Evolutionary conservation across 2,113 vertebrate species (phyloP).

Genomic region (Gyps fulvus): DNA sequence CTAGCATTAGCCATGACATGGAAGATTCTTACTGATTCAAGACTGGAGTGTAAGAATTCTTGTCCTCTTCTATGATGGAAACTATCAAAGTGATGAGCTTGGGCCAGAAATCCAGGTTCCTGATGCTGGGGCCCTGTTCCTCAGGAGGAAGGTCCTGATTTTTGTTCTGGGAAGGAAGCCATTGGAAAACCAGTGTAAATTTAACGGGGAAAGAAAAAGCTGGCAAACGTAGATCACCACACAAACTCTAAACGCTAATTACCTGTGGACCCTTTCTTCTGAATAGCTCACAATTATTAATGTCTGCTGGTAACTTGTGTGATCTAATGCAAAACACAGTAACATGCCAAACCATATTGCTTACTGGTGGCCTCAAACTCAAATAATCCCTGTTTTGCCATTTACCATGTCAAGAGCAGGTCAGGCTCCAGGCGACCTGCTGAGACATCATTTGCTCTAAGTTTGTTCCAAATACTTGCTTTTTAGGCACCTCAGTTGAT

Average conservation of each 20-base stretch:
- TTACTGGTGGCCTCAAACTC: neutral
- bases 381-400: neutral
- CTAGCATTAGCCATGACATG: neutral
- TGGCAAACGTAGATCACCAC: neutral
- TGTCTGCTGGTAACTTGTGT: neutral
- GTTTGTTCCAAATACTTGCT: neutral
- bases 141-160: conserved; percentile 88
- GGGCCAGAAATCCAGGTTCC: conserved; percentile 97
- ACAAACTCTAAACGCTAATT: neutral
- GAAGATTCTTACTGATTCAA: conserved; percentile 90
- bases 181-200: neutral
- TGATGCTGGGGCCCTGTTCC: conserved; percentile 93
- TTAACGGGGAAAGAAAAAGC: neutral
- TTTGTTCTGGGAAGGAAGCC: conserved; percentile 69
- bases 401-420: neutral
- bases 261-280: neutral
- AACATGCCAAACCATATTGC: neutral
- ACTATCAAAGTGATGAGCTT: conserved; percentile 98
- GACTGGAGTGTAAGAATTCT: conserved; percentile 92
- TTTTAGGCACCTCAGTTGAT: neutral
- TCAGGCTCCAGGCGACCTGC: neutral
- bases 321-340: neutral
- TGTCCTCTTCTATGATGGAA: conserved; percentile 97
- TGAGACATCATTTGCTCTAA: neutral
- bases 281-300: neutral